Conservation (phyloP, 2,888 invertebrate species). For the Muscina levida region DNA sequence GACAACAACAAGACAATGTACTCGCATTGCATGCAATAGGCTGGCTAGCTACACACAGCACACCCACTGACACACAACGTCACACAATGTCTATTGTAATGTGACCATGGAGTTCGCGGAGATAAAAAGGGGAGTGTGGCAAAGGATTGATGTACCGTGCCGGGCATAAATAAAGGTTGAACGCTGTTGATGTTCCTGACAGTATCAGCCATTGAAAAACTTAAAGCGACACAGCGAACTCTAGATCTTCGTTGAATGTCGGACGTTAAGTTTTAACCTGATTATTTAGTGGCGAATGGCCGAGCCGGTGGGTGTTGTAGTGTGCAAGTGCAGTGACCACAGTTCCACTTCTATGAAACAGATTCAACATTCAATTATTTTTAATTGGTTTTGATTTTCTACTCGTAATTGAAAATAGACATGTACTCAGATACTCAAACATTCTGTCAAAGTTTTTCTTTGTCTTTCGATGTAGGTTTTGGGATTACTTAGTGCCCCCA, state of each 20-base stretch:
- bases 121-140: not conserved
- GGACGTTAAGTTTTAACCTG: not conserved
- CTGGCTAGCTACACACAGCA: slow-evolving; percentile 44
- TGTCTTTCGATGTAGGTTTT: slow-evolving; percentile 15
- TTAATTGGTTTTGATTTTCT: slow-evolving; percentile 56
- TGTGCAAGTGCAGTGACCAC: slow-evolving; percentile 10
- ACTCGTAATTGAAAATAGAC: slow-evolving; percentile 49
- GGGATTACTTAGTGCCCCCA: slow-evolving; percentile 6
- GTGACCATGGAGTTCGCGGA: not conserved
- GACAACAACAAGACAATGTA: slow-evolving; percentile 20
- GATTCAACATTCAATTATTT: slow-evolving; percentile 43
- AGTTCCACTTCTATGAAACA: slow-evolving; percentile 5
- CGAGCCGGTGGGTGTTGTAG: not conserved
- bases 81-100: not conserved
- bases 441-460: slow-evolving; percentile 25
- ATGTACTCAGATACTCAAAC: slow-evolving; percentile 24
- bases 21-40: not conserved
- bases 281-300: slow-evolving; percentile 1
- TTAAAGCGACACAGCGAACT: not conserved
- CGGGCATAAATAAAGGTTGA: slow-evolving; percentile 21
- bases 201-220: not conserved
- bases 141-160: not conserved
- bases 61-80: not conserved
- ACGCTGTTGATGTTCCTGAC: not conserved
- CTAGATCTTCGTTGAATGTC: not conserved